Evolutionary conservation across 2,888 invertebrate genomes (phyloP).

Genomic region (Tribolium freemani): DNA sequence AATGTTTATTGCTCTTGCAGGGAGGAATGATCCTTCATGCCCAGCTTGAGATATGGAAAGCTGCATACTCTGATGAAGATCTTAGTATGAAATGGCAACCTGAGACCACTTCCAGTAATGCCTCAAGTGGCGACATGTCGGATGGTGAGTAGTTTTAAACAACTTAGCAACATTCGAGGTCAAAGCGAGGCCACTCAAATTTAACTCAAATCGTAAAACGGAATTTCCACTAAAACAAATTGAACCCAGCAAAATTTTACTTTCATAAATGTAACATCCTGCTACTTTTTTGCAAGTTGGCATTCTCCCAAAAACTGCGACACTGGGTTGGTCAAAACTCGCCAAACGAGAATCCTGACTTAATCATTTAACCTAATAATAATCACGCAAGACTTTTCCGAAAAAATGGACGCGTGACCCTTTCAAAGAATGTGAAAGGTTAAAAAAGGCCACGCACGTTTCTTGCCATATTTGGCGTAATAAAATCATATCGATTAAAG

Average conservation of each 20-base stretch:
- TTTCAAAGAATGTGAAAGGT: constrained; percentile 38
- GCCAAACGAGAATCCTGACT: constrained; percentile 17
- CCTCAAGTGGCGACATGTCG: constrained; percentile 77
- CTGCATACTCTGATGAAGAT: constrained; percentile 76
- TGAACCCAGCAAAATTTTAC: neutral
- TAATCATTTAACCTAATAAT: constrained; percentile 11
- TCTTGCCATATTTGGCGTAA: constrained; percentile 14
- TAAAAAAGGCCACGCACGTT: constrained; percentile 26
- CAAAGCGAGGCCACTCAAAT: constrained; percentile 6
- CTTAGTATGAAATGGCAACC: constrained; percentile 68
- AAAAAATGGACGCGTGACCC: neutral
- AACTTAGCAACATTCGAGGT: neutral
- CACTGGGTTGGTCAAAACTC: constrained; percentile 14
- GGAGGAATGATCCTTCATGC: constrained; percentile 88
- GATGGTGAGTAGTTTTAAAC: constrained; percentile 72
- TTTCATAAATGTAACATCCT: neutral
- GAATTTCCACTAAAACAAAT: constrained; percentile 3
- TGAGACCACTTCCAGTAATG: constrained; percentile 63
- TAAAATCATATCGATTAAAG: constrained; percentile 26
- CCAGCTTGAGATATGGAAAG: constrained; percentile 93
- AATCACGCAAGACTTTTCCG: neutral
- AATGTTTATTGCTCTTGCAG: constrained; percentile 68
- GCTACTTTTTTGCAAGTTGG: neutral
- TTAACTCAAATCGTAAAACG: neutral
- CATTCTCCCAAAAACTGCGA: neutral